Evolutionary conservation across 2,113 vertebrate species (phyloP).

Genomic region (Acrocephalus arundinaceus): DNA sequence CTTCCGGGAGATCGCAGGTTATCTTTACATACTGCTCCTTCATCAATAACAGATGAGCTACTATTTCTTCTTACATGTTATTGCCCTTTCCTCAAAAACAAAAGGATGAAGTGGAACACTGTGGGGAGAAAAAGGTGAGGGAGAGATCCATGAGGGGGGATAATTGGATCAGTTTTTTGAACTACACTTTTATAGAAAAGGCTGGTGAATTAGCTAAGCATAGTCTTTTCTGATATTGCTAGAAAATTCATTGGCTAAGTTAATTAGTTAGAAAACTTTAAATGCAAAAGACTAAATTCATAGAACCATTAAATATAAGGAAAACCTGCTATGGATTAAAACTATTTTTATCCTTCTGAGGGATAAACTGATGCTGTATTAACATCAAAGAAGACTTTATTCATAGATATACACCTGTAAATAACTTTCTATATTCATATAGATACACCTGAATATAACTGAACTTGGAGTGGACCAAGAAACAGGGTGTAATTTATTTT

Average conservation of each 20-base stretch:
- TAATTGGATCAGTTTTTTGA: conserved; percentile 18
- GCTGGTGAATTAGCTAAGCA: not conserved
- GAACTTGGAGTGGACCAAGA: not conserved
- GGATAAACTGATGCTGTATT: not conserved
- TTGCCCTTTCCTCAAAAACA: conserved; percentile 50
- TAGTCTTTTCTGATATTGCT: not conserved
- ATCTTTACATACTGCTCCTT: conserved; percentile 41
- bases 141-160: not conserved
- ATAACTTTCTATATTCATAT: not conserved
- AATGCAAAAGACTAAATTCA: not conserved
- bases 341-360: not conserved
- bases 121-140: not conserved
- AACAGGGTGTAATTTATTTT: not conserved
- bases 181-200: not conserved
- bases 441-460: not conserved
- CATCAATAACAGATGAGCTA: conserved; percentile 69
- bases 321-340: not conserved
- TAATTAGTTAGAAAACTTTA: not conserved
- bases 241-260: not conserved
- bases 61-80: conserved; percentile 58
- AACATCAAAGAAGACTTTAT: not conserved
- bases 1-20: conserved; percentile 44
- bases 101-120: conserved; percentile 2
- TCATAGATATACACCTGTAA: not conserved
- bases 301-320: not conserved